Evolutionary conservation across 2,888 invertebrate genomes (phyloP).

Genomic region (Adelphocoris suturalis): DNA sequence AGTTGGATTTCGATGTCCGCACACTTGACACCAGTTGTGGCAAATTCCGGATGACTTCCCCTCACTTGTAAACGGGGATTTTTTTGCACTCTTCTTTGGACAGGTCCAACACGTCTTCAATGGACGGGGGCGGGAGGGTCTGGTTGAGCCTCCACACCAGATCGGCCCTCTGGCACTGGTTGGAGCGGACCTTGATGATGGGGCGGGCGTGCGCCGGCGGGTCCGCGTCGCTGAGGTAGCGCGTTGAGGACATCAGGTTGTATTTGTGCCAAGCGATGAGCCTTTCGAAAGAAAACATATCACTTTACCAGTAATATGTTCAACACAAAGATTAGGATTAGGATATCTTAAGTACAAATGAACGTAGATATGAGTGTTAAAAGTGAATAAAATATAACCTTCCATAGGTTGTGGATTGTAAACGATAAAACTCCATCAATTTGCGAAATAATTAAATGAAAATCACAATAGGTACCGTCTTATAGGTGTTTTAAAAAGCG

Average conservation of each 20-base stretch:
- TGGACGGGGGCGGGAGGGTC: conserved; percentile 45
- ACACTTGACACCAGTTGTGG: too few relatives aligned
- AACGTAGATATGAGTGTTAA: too few relatives aligned
- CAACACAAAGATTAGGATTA: not conserved
- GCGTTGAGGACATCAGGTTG: conserved; percentile 44
- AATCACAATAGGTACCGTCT: too few relatives aligned
- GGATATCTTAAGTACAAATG: not conserved
- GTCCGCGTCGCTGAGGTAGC: conserved; percentile 8
- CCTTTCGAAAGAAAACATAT: conserved; percentile 24
- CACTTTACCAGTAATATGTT: conserved; percentile 36
- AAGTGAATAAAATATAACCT: too few relatives aligned
- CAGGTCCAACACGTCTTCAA: conserved; percentile 41
- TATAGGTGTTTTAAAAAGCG: too few relatives aligned
- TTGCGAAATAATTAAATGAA: too few relatives aligned
- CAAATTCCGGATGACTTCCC: too few relatives aligned
- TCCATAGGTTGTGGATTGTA: too few relatives aligned
- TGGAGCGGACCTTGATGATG: conserved; percentile 42
- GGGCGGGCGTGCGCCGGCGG: conserved; percentile 8
- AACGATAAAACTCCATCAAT: too few relatives aligned
- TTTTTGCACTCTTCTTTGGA: not conserved
- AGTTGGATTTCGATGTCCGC: too few relatives aligned
- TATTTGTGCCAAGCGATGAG: conserved; percentile 67
- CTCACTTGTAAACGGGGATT: not conserved
- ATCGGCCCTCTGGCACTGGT: conserved; percentile 40
- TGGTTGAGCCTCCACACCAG: conserved; percentile 44